phyloP scores from a whole-genome alignment of 2,888 invertebrate genomes.

The Pristionchus entomophagus region DNA sequence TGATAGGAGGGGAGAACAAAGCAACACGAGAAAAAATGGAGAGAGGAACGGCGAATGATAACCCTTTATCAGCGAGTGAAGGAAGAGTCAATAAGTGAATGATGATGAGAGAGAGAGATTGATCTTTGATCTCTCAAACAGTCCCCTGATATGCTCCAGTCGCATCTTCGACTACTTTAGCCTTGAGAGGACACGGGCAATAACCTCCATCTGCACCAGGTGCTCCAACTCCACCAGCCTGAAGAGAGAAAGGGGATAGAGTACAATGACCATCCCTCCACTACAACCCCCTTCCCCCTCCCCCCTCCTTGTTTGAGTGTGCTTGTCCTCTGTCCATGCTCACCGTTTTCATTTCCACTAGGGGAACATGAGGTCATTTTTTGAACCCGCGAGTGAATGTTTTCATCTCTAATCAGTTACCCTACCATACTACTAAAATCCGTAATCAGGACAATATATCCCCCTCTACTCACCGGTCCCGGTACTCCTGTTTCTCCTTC shows the following conservation, averaged over 20 bases:
- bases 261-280: background rate
- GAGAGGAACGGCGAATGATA: slow-evolving; percentile 17
- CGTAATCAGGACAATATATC: too few species aligned
- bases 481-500: slow-evolving; percentile 38
- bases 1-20: background rate
- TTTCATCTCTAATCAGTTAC: too few species aligned
- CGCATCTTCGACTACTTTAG: background rate
- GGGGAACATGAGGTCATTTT: too few species aligned
- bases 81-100: too few species aligned
- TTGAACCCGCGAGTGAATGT: too few species aligned
- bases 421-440: too few species aligned
- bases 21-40: slow-evolving; percentile 9
- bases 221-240: background rate
- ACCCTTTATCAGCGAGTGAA: slow-evolving; percentile 14
- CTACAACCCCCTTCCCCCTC: background rate
- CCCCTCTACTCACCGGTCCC: slow-evolving; percentile 9
- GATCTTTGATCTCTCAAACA: slow-evolving; percentile 17
- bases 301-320: background rate
- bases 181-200: slow-evolving; percentile 43
- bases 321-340: background rate
- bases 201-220: slow-evolving; percentile 38
- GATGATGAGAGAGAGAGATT: too few species aligned
- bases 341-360: too few species aligned
- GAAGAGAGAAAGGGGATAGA: background rate
- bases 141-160: background rate